Conservation (phyloP, 2,888 invertebrate genomes). For the Blastobasis lacticolella region DNA sequence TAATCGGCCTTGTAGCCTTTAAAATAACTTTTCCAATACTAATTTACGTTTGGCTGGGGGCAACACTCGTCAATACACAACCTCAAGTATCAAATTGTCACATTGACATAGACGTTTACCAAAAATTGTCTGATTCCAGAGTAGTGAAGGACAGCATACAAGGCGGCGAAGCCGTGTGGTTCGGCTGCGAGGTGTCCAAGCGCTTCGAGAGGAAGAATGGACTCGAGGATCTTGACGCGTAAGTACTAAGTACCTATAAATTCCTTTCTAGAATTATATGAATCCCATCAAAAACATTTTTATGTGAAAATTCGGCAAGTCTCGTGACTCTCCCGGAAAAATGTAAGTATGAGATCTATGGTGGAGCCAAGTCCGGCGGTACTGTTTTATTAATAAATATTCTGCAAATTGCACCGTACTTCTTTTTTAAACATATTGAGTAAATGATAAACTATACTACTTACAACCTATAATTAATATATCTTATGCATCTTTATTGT, state of each 20-base stretch:
- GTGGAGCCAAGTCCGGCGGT: not conserved
- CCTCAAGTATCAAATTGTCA: too few relatives aligned
- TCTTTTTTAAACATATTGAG: not conserved
- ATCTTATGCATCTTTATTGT: too few relatives aligned
- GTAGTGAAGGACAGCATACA: conserved; percentile 84
- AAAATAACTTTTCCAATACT: too few relatives aligned
- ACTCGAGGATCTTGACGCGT: conserved; percentile 84
- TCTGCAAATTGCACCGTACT: not conserved
- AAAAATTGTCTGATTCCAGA: conserved; percentile 23
- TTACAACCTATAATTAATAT: not conserved
- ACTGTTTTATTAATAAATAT: not conserved
- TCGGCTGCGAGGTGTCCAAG: conserved; percentile 92
- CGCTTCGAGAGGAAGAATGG: conserved; percentile 85
- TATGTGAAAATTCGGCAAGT: too few relatives aligned
- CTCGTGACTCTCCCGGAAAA: too few relatives aligned
- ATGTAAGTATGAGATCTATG: not conserved
- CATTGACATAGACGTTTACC: too few relatives aligned
- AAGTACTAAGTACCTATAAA: conserved; percentile 65
- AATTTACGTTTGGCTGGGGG: too few relatives aligned
- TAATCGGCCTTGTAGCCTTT: too few relatives aligned
- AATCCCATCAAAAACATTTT: too few relatives aligned
- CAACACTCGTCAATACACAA: too few relatives aligned
- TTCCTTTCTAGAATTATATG: too few relatives aligned
- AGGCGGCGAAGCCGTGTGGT: conserved; percentile 91
- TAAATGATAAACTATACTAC: not conserved